Conservation (phyloP, 2,113 vertebrate genomes). For the Peromyscus leucopus region DNA sequence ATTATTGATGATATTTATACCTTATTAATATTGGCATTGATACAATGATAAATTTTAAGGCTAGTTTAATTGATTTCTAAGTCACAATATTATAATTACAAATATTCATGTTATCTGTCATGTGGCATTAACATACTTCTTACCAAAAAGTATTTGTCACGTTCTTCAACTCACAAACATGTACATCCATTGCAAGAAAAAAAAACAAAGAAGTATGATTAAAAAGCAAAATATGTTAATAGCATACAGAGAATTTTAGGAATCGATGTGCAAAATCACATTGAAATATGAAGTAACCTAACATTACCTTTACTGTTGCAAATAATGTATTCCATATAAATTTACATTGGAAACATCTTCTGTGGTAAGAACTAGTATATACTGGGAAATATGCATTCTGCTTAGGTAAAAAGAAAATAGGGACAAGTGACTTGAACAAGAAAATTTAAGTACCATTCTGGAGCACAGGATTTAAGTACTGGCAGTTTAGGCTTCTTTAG, state of each 20-base stretch:
- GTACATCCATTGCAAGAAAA: not conserved
- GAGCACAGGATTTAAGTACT: not conserved
- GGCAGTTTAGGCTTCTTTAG: not conserved
- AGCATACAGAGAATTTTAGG: not conserved
- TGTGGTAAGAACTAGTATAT: not conserved
- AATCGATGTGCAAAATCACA: not conserved
- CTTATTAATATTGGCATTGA: not conserved
- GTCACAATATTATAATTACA: not conserved
- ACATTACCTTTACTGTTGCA: not conserved
- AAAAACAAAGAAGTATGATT: not conserved
- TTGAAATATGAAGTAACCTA: constrained; percentile 1
- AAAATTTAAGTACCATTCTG: not conserved
- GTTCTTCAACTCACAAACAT: not conserved
- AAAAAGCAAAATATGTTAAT: not conserved
- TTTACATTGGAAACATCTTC: not conserved
- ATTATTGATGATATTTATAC: not conserved
- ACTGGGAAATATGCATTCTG: not conserved
- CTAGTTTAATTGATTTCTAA: not conserved
- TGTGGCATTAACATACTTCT: not conserved
- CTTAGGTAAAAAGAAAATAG: not conserved
- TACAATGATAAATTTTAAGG: accelerated
- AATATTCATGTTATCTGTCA: not conserved
- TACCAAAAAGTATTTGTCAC: not conserved
- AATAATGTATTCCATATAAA: not conserved
- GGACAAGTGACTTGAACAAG: not conserved